Evolutionary conservation across 2,888 invertebrate genomes (phyloP).

Genomic region (Nephrocerus scutellatus): DNA sequence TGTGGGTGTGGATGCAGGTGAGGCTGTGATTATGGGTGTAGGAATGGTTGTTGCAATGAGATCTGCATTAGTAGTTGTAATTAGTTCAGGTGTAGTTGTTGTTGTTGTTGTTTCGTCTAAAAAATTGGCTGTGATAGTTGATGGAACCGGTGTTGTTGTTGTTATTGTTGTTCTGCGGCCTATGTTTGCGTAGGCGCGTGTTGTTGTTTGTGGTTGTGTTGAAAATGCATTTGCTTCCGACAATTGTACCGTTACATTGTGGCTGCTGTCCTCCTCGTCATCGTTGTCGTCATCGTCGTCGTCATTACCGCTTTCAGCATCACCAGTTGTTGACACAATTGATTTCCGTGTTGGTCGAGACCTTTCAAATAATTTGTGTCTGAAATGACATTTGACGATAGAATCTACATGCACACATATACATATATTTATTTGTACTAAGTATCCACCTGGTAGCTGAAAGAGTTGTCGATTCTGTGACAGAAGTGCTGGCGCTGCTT

Average conservation of each 20-base stretch:
- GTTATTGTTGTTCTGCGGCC: conserved; percentile 40
- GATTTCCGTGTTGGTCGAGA: conserved; percentile 34
- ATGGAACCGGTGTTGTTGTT: conserved; percentile 26
- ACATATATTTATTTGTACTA: no score
- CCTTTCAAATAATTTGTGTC: conserved; percentile 42
- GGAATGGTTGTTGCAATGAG: conserved; percentile 23
- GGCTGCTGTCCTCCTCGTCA: conserved; percentile 28
- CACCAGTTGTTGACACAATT: conserved; percentile 18
- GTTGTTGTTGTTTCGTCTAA: conserved; percentile 27
- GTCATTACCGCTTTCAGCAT: conserved; percentile 13
- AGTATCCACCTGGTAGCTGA: conserved; percentile 16
- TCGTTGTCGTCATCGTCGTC: conserved; percentile 24
- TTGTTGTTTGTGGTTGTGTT: conserved; percentile 36
- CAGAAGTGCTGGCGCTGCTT: conserved; percentile 15
- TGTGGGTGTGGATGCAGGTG: conserved; percentile 24
- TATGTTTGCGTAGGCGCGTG: conserved; percentile 42
- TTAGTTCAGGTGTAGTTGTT: conserved; percentile 39
- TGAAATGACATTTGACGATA: conserved; percentile 27
- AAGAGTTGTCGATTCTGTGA: conserved; percentile 12
- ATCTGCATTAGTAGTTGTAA: conserved; percentile 30
- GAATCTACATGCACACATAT: conserved; percentile 10
- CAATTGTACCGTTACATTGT: conserved; percentile 43
- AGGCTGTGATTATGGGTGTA: conserved; percentile 21
- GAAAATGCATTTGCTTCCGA: conserved; percentile 32
- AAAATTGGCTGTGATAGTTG: conserved; percentile 25